Evolutionary conservation across 2,113 vertebrate species (phyloP).

Genomic region (Semicossyphus pulcher): DNA sequence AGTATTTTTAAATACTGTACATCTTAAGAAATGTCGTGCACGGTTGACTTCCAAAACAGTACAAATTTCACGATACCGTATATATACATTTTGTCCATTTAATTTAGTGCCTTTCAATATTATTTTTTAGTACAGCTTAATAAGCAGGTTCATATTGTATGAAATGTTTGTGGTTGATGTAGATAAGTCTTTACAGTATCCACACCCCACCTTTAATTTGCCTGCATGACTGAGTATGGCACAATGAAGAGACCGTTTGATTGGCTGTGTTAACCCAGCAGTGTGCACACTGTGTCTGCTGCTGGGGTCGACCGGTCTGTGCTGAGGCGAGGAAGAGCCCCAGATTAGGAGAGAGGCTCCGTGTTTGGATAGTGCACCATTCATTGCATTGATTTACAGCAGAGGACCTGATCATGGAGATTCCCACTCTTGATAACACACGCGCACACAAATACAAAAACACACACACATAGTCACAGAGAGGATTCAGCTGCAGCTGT

Average conservation of each 20-base stretch:
- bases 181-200: not conserved
- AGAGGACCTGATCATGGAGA: constrained; percentile 57
- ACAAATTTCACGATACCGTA: too few species aligned
- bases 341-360: constrained; percentile 59
- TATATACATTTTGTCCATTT: too few species aligned
- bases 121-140: not conserved
- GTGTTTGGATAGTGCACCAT: constrained; percentile 64
- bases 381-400: constrained; percentile 57
- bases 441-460: not conserved
- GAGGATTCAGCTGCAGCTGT: constrained; percentile 15
- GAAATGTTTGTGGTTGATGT: not conserved
- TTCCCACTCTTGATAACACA: constrained; percentile 41
- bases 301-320: constrained; percentile 35
- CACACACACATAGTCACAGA: constrained; percentile 20
- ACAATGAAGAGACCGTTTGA: constrained; percentile 36
- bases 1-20: too few species aligned
- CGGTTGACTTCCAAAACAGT: too few species aligned
- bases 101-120: too few species aligned
- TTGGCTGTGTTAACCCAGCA: constrained; percentile 28
- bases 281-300: not conserved
- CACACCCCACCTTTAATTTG: constrained; percentile 9
- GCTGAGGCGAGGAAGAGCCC: constrained; percentile 38
- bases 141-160: not conserved
- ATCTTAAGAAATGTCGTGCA: too few species aligned
- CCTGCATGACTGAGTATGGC: constrained; percentile 39